These are phyloP conservation scores for Phenacoccus solenopsis DNA, from an alignment of 1,140 invertebrate species.

Conservation along the genomic window DNA sequence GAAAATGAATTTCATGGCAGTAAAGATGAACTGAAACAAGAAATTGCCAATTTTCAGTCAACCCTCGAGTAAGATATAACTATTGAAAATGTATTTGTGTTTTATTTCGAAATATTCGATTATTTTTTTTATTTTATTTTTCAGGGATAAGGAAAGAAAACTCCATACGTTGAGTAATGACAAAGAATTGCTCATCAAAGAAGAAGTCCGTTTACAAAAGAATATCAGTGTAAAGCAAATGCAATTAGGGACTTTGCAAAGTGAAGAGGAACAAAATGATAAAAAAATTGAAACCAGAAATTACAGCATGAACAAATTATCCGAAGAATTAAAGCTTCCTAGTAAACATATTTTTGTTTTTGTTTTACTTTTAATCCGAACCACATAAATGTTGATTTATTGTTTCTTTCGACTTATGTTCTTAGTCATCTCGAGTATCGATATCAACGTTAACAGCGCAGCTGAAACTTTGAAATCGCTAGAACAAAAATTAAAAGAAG, in stretches of 20 bases:
- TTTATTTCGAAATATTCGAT: slow-evolving; percentile 7
- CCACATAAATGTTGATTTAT: not conserved
- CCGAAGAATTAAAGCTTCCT: slow-evolving; percentile 23
- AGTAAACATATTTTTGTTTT: too few species aligned
- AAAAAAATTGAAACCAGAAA: slow-evolving; percentile 29
- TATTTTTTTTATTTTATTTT: not conserved
- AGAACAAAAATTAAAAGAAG: slow-evolving; percentile 14
- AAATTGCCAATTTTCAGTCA: slow-evolving; percentile 42
- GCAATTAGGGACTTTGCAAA: slow-evolving; percentile 31
- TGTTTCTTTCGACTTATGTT: slow-evolving; percentile 10
- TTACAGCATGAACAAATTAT: slow-evolving; percentile 27
- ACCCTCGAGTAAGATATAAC: slow-evolving; percentile 34
- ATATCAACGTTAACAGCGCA: slow-evolving; percentile 1
- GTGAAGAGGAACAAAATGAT: slow-evolving; percentile 32
- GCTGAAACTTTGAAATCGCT: slow-evolving; percentile 19
- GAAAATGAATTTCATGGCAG: slow-evolving; percentile 46
- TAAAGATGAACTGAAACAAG: slow-evolving; percentile 44
- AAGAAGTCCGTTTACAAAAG: slow-evolving; percentile 25
- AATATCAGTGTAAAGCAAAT: slow-evolving; percentile 29
- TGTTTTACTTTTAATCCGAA: not conserved
- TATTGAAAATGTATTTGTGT: slow-evolving; percentile 33
- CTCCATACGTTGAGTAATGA: slow-evolving; percentile 28
- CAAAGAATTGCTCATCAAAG: slow-evolving; percentile 30
- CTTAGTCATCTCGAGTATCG: not conserved
- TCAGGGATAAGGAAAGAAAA: slow-evolving; percentile 27